Evolutionary conservation across 1,140 invertebrate species (phyloP).

Genomic region (Lycorma delicatula): DNA sequence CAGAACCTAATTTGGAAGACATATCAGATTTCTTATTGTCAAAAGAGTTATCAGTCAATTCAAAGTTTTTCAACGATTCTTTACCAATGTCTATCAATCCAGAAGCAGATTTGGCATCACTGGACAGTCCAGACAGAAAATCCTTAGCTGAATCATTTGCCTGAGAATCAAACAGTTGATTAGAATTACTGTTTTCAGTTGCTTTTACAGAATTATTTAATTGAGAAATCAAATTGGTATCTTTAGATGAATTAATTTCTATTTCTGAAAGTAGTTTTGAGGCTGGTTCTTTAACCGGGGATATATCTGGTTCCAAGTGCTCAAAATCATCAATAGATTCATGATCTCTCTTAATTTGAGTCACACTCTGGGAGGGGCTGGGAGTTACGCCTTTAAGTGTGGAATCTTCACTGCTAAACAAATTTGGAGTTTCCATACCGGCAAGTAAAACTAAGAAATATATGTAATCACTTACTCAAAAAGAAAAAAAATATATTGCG

Average conservation of each 20-base stretch:
- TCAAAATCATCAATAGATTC: slow-evolving; percentile 64
- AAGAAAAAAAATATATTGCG: no score
- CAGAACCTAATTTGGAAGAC: background rate
- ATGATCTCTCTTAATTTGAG: slow-evolving; percentile 46
- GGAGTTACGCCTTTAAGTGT: background rate
- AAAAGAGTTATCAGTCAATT: background rate
- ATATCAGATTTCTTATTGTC: no score
- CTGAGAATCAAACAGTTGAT: no score
- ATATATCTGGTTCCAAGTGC: slow-evolving; percentile 45
- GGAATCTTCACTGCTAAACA: no score
- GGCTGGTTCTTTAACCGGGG: slow-evolving; percentile 28
- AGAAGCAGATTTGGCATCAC: background rate
- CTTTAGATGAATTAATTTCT: background rate
- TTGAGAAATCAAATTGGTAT: background rate
- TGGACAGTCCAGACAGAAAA: background rate
- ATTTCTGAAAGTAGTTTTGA: background rate
- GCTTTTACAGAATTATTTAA: background rate
- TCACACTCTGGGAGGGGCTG: background rate
- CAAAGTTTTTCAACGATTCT: no score
- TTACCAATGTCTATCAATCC: background rate
- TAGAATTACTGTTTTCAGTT: background rate
- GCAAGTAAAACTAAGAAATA: no score
- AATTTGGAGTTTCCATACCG: no score
- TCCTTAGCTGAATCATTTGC: background rate
- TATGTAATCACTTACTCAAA: no score